A percentile compares a stretch with the other conserved stretches of the same genome.
phyloP scores from a whole-genome alignment of 2,113 vertebrate genomes.

The Brachypteracias leptosomus region DNA sequence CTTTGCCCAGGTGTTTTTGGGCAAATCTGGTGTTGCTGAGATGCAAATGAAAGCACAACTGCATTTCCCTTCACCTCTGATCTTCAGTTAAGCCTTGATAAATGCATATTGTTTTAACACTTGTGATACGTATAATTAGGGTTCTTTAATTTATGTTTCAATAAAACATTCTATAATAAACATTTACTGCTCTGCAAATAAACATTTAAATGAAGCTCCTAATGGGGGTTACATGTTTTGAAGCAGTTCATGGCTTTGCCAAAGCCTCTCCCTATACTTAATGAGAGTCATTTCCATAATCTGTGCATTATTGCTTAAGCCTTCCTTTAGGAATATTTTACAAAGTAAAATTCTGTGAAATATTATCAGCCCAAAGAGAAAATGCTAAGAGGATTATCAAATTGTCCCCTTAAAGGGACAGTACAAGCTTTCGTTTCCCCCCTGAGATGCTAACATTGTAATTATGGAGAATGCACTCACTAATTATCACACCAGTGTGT shows the following conservation, averaged over 20 bases:
- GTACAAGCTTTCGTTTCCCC: constrained; percentile 63
- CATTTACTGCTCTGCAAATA: constrained; percentile 80
- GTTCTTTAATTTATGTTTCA: constrained; percentile 81
- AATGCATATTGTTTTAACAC: constrained; percentile 69
- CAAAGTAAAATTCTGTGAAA: constrained; percentile 75
- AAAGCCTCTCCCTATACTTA: constrained; percentile 78
- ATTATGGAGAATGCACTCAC: constrained; percentile 52
- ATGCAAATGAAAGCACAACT: constrained; percentile 40
- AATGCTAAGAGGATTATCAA: constrained; percentile 76
- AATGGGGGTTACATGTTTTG: constrained; percentile 81
- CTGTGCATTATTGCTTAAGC: constrained; percentile 85
- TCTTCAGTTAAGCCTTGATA: constrained; percentile 69
- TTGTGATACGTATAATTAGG: constrained; percentile 75
- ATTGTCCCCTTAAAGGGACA: constrained; percentile 74
- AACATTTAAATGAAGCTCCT: constrained; percentile 83
- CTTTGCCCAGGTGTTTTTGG: neutral
- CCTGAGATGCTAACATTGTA: constrained; percentile 55
- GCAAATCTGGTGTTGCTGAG: neutral
- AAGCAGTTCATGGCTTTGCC: constrained; percentile 78
- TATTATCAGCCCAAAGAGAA: constrained; percentile 72
- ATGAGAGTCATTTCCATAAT: constrained; percentile 91
- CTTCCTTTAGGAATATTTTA: constrained; percentile 85
- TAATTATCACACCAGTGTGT: constrained; percentile 59
- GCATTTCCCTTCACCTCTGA: constrained; percentile 62
- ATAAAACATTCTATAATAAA: constrained; percentile 78